Evolutionary conservation across 2,888 invertebrate genomes (phyloP), one percentile per base, ranked within the genome.

Genomic region (Drosophila rellima): DNA sequence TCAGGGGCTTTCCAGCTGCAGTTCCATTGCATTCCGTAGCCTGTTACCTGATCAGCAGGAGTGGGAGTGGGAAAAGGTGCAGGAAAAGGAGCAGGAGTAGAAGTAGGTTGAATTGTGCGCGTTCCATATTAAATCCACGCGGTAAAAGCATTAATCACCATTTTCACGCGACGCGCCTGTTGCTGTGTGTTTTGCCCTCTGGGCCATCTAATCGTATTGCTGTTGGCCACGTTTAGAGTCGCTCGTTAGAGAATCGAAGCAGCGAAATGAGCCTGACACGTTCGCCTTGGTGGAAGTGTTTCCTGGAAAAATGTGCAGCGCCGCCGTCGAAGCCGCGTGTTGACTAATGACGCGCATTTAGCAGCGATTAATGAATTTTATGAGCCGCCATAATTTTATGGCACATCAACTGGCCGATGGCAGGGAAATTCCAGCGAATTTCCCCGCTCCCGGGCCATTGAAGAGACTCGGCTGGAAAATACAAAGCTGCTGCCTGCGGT

Each of bases 281-380:
- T 62, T 20, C 42, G 37, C 20, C 51, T 60, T 69, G 70, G 70
- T 48, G 77, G 85, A 60, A 48, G 63, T 70, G 66, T 59, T 86
- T 86, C 85, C 89, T 77, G 87, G 85, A 87, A 86, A 86, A 81
- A 74, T 26, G 74, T 72, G 59, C 59, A 74, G 64, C 79, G 71
- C 83, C 59, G 63, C 40, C 23, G 60, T n/a, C 26, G 56, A 13
- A 37, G 52, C 61, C 69, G 80, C 81, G 74, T 84, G 87, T 88
- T 88, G 89, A 88, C 85, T 86, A 86, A 86, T 88, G 85, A 88
- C 87, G 81, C 82, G 82, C 82, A 86, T 86, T 86, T 87, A 89
- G 88, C 79, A 80, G 89, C 86, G 88, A 87, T 89, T 89, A 87
- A 86, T 87, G 80, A 59, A 75, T 89, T 89, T 86, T 86, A 86